A percentile compares a stretch with the other conserved stretches of the same genome.
phyloP scores from a whole-genome alignment of 2,797 vertebrate genomes.

The Lophius americanus region DNA sequence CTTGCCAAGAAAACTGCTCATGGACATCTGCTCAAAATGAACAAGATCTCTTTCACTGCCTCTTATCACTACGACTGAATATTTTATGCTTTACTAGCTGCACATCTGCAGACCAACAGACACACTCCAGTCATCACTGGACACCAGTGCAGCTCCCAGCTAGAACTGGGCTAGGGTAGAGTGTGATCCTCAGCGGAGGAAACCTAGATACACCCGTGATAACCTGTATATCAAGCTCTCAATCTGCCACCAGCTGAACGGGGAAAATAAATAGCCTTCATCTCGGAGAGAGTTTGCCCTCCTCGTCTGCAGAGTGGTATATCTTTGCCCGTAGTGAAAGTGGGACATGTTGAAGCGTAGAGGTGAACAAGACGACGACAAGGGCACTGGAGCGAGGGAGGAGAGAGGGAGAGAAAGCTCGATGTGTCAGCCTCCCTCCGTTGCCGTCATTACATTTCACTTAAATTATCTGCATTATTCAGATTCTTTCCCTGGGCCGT shows the following conservation, averaged over 20 bases:
- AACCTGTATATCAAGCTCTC: constrained; percentile 80
- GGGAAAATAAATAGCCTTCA: constrained; percentile 74
- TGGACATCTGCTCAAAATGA: constrained; percentile 70
- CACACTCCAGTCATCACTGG: constrained; percentile 8
- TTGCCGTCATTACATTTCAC: constrained; percentile 34
- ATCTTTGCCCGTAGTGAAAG: constrained; percentile 67
- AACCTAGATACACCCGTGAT: constrained; percentile 77
- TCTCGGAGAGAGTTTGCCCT: constrained; percentile 51
- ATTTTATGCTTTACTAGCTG: constrained; percentile 30
- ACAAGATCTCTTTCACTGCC: constrained; percentile 22
- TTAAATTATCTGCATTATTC: constrained; percentile 52
- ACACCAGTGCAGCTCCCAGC: constrained; percentile 41
- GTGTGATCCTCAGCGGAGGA: constrained; percentile 75
- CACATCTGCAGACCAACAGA: no score
- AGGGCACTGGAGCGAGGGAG: constrained; percentile 65
- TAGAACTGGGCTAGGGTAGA: constrained; percentile 69
- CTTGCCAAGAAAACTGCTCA: constrained; percentile 41
- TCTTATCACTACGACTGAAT: constrained; percentile 29
- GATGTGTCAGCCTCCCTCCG: constrained; percentile 8
- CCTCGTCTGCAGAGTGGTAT: constrained; percentile 64
- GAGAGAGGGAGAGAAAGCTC: background rate
- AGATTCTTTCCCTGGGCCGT: constrained; percentile 36
- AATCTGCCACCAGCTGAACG: constrained; percentile 72
- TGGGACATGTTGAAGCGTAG: constrained; percentile 56
- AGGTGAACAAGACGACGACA: constrained; percentile 45